Evolutionary conservation across 2,888 invertebrate genomes (phyloP).

Genomic region (Tortricodes alternella): DNA sequence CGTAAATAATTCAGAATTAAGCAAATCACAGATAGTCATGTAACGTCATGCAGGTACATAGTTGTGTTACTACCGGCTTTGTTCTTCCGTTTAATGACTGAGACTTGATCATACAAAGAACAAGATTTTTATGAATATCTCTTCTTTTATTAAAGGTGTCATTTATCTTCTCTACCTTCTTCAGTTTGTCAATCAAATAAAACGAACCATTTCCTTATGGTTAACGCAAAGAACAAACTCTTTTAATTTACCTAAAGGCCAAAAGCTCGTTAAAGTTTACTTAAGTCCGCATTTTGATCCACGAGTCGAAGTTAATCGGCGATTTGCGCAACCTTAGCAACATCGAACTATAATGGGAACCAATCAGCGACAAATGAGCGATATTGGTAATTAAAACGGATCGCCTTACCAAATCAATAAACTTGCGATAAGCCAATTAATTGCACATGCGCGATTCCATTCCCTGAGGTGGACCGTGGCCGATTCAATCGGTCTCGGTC

Average conservation of each 20-base stretch:
- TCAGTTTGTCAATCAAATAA: not conserved
- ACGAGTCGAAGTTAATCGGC: not conserved
- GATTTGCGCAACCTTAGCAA: constrained; percentile 7
- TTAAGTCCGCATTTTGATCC: constrained; percentile 2
- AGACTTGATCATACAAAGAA: not conserved
- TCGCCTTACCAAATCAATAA: constrained; percentile 81
- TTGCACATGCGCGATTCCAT: constrained; percentile 65
- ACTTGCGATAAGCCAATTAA: constrained; percentile 79
- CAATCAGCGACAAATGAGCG: constrained; percentile 77
- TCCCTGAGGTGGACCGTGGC: constrained; percentile 55
- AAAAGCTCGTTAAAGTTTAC: constrained; percentile 2
- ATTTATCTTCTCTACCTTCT: not conserved
- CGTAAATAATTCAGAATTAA: constrained; percentile 15
- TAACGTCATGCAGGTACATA: constrained; percentile 13
- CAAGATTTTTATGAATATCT: not conserved
- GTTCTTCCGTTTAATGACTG: constrained; percentile 19
- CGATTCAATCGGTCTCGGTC: constrained; percentile 39
- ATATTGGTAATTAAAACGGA: constrained; percentile 80
- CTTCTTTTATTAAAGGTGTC: not conserved
- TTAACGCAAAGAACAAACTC: not conserved
- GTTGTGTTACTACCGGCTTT: constrained; percentile 22
- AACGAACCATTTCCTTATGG: not conserved
- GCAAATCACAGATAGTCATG: constrained; percentile 14
- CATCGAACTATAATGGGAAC: constrained; percentile 39
- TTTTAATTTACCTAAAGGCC: not conserved